These are phyloP conservation scores for Cryptus viduatorius DNA, from an alignment of 2,888 invertebrate species.

Conservation along the genomic window DNA sequence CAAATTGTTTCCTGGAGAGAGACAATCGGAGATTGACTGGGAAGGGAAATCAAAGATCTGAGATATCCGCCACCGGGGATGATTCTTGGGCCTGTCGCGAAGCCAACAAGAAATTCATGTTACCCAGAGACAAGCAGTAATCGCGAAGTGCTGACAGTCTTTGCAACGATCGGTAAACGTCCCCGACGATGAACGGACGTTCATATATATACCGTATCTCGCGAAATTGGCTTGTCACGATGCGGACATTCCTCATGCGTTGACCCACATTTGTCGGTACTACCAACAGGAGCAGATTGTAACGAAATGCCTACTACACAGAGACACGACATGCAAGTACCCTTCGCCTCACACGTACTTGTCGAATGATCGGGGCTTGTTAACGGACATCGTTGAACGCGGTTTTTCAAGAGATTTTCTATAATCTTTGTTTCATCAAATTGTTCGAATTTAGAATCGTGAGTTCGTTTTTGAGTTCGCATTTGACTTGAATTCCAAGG, in stretches of 20 bases:
- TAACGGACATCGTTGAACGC: constrained; percentile 78
- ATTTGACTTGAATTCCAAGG: neutral
- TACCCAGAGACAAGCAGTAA: constrained; percentile 34
- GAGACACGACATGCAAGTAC: neutral
- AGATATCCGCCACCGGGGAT: constrained; percentile 58
- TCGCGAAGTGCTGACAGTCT: constrained; percentile 58
- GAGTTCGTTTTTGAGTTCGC: neutral
- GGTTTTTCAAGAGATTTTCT: constrained; percentile 37
- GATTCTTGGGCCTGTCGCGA: constrained; percentile 36
- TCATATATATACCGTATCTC: constrained; percentile 35
- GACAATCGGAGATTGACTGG: constrained; percentile 14
- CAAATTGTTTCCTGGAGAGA: constrained; percentile 46
- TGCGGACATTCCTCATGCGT: constrained; percentile 82
- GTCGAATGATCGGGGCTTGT: constrained; percentile 75
- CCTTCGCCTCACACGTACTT: constrained; percentile 1
- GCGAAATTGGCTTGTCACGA: constrained; percentile 78
- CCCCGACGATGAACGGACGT: constrained; percentile 24
- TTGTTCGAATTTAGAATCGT: neutral
- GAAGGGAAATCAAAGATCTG: constrained; percentile 53
- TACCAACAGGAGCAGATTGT: constrained; percentile 48
- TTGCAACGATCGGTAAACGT: constrained; percentile 49
- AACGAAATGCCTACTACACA: constrained; percentile 74
- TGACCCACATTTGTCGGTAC: constrained; percentile 76
- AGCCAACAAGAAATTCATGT: constrained; percentile 58
- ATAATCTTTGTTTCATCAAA: constrained; percentile 19